Conservation (phyloP, 2,888 invertebrate species). For the Agonopterix arenella region DNA sequence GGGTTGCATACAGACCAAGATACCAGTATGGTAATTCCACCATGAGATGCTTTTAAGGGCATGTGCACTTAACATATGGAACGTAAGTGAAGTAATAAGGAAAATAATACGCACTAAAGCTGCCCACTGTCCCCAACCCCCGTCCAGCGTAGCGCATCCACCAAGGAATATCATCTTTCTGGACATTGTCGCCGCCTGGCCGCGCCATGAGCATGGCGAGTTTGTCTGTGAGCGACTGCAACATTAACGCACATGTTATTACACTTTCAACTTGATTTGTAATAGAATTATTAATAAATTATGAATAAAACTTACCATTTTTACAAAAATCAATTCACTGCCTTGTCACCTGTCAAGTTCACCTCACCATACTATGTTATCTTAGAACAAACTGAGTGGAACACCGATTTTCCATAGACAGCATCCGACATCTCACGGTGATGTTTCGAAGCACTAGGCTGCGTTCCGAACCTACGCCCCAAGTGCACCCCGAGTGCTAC, state of each 20-base stretch:
- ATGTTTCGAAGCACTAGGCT: no score
- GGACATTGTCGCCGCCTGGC: constrained; percentile 85
- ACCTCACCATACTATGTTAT: no score
- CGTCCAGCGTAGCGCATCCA: constrained; percentile 93
- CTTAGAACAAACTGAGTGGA: no score
- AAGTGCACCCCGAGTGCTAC: no score
- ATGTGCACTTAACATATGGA: no score
- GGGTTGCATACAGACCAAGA: no score
- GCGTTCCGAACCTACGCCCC: no score
- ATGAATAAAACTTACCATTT: constrained; percentile 56
- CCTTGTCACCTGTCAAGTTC: constrained; percentile 49
- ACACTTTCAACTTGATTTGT: constrained; percentile 6
- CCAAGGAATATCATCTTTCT: constrained; percentile 91
- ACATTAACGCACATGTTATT: constrained; percentile 35
- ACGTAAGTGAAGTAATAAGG: neutral
- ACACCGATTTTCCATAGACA: no score
- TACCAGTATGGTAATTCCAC: no score
- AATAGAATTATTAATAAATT: constrained; percentile 25
- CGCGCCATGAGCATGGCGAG: constrained; percentile 87
- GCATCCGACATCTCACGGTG: no score
- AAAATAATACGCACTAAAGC: constrained; percentile 82
- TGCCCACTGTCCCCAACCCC: constrained; percentile 88
- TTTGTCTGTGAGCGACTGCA: constrained; percentile 87
- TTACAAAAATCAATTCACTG: constrained; percentile 71
- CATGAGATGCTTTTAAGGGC: no score